Evolutionary conservation across 2,888 invertebrate species (phyloP).

Genomic region (Melolontha melolontha): DNA sequence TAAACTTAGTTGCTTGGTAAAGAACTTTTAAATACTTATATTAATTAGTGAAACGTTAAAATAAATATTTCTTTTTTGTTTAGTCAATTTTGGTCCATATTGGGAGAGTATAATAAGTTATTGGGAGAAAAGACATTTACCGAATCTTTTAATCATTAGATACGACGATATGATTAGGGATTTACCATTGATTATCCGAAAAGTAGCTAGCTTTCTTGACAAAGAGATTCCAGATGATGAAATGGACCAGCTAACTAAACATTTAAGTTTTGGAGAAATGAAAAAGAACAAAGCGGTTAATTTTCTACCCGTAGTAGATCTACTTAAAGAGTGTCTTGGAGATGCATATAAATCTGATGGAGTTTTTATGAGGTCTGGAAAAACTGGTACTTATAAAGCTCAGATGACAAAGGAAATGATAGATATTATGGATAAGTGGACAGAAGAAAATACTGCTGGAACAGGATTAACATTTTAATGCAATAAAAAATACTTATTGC

Average conservation of each 20-base stretch:
- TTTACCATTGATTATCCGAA: constrained; percentile 61
- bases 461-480: constrained; percentile 51
- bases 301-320: constrained; percentile 50
- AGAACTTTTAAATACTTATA: not conserved
- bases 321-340: constrained; percentile 2
- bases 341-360: not conserved
- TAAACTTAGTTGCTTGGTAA: no score
- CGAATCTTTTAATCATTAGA: constrained; percentile 38
- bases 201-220: constrained; percentile 63
- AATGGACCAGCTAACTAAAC: constrained; percentile 60
- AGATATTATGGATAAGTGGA: constrained; percentile 77
- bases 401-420: constrained; percentile 78
- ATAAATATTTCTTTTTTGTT: not conserved
- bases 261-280: constrained; percentile 68
- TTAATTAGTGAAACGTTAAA: not conserved
- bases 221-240: constrained; percentile 58
- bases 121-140: constrained; percentile 34
- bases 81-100: constrained; percentile 30
- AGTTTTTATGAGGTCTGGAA: constrained; percentile 63
- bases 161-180: constrained; percentile 59
- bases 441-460: constrained; percentile 67
- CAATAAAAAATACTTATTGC: not conserved
- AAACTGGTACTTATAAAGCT: constrained; percentile 56
- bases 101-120: constrained; percentile 28
- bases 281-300: constrained; percentile 67